Conservation (phyloP, 2,888 invertebrate genomes). For the Acanthoscelides obtectus region DNA sequence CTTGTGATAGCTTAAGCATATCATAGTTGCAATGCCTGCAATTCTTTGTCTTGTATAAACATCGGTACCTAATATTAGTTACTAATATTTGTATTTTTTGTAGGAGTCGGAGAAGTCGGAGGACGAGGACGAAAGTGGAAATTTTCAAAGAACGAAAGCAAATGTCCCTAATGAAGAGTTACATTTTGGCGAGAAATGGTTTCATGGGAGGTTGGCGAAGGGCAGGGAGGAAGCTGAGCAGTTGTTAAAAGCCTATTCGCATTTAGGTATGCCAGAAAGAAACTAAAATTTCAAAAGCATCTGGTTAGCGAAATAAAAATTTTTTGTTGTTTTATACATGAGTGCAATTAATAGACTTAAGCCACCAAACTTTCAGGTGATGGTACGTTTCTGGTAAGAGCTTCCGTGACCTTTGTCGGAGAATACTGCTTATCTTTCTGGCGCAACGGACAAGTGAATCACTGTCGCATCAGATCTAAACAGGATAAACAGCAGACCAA, state of each 20-base stretch:
- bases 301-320: too few relatives aligned
- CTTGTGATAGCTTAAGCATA: too few relatives aligned
- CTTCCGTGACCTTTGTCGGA: conserved; percentile 93
- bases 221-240: conserved; percentile 77
- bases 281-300: too few relatives aligned
- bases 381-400: conserved; percentile 88
- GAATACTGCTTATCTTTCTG: conserved; percentile 94
- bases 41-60: too few relatives aligned
- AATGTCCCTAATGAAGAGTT: conserved; percentile 80
- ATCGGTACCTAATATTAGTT: too few relatives aligned
- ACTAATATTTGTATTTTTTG: too few relatives aligned
- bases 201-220: conserved; percentile 80
- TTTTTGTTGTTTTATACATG: too few relatives aligned
- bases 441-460: conserved; percentile 84
- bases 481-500: conserved; percentile 85
- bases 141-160: conserved; percentile 53
- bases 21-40: too few relatives aligned
- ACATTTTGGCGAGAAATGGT: conserved; percentile 92
- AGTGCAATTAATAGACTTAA: too few relatives aligned
- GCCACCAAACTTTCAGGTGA: conserved; percentile 51
- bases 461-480: conserved; percentile 85
- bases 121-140: conserved; percentile 40
- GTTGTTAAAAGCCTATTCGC: conserved; percentile 68
- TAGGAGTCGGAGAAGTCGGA: conserved; percentile 39
- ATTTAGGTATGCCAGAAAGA: too few relatives aligned